phyloP scores from a whole-genome alignment of 2,888 invertebrate genomes.

The Cistogaster globosa region DNA sequence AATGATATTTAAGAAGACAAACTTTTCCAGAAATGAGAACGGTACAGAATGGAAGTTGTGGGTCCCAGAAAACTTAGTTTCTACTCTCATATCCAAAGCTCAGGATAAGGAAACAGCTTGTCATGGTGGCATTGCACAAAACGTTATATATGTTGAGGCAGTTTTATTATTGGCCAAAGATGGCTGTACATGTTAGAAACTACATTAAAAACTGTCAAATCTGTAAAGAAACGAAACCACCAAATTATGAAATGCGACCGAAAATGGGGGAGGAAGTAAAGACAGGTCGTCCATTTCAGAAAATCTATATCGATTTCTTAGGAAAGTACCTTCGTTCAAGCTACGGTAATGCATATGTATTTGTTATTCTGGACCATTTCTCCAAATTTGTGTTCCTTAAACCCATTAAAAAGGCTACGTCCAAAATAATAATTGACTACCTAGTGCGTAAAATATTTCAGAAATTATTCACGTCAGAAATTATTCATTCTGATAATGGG shows the following conservation, averaged over 20 bases:
- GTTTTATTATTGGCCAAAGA: slow-evolving; percentile 2
- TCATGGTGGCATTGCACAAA: not conserved
- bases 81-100: too few species aligned
- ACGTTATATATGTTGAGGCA: not conserved
- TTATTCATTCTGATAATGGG: not conserved
- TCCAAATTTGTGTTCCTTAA: not conserved
- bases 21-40: too few species aligned
- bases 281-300: not conserved
- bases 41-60: too few species aligned
- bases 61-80: too few species aligned
- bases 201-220: not conserved
- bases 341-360: not conserved
- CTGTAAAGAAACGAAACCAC: not conserved
- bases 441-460: not conserved
- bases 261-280: not conserved
- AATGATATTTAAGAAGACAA: too few species aligned
- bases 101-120: too few species aligned
- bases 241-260: not conserved
- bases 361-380: not conserved
- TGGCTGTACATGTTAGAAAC: not conserved
- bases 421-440: not conserved
- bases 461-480: not conserved
- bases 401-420: not conserved
- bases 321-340: not conserved
- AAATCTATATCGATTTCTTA: not conserved